Evolutionary conservation across 2,113 vertebrate genomes (phyloP).

Genomic region (Xenus cinereus): DNA sequence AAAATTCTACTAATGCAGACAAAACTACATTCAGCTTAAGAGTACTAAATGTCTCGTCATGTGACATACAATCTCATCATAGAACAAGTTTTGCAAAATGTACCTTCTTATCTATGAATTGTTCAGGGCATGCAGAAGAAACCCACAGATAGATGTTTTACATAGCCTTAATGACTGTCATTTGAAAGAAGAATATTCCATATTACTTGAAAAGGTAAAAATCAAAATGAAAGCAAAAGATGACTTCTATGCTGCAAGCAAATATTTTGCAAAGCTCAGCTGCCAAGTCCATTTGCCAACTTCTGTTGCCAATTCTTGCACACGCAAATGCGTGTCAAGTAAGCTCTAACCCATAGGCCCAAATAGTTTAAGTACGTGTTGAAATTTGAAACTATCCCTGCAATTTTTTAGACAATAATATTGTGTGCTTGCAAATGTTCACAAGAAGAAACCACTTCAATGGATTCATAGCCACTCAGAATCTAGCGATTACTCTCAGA

Average conservation of each 20-base stretch:
- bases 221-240: background rate
- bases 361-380: background rate
- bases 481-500: background rate
- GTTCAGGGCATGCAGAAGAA: background rate
- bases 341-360: background rate
- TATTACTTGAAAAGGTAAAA: background rate
- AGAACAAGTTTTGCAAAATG: background rate
- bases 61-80: background rate
- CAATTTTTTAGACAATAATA: background rate
- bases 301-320: background rate
- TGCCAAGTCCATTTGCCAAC: background rate
- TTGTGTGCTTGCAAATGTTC: background rate
- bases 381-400: background rate
- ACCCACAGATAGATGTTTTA: background rate
- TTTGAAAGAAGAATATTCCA: background rate
- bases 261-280: background rate
- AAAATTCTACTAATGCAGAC: background rate
- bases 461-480: background rate
- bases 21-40: background rate
- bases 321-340: background rate
- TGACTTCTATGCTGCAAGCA: background rate
- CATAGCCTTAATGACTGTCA: background rate
- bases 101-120: background rate
- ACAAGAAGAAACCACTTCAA: background rate
- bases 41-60: background rate